Base-by-base conservation (phyloP, 2,888 invertebrate genomes). In the Drosophila eohydei region DNA sequence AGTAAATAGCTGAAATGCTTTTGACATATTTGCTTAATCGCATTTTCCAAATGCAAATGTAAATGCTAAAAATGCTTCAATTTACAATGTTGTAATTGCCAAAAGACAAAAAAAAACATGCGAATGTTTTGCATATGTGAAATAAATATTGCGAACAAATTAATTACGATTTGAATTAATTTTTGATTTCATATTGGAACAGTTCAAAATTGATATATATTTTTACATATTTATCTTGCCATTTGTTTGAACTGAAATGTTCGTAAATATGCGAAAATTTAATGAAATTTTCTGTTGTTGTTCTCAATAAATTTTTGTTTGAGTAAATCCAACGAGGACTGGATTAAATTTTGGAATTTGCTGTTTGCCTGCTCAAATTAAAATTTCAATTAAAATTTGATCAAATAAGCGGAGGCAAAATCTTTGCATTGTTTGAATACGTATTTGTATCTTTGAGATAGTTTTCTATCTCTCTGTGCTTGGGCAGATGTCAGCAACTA, bases 131-230 rank as follows among this genome's bases (percentile, higher is more conserved):
- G 26, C 55, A 46, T 59, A 44, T 52, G 38, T 50, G 48, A 34
- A 40, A 59, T 46, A 38, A 57, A 71, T 73, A 44, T 36, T 40
- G 48, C 34, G 64, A 52, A 71, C 77, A 76, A 78, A 83, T 81
- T 83, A 85, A 83, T 83, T 83, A 78, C 63, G 71, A 58, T 76
- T 86, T 78, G 73, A 85, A 85, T 85, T 86, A 88, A 86, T 86
- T 81, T 88, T 83, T 80, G 72, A 81, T 64, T 70, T 67, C 55
- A 7, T 43, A 66, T 62, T 71, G 71, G 62, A 50, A 62, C 44
- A 60, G 30, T 26, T 38, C 28, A 11, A n/a, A 26, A 38, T 51
- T 51, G 7, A 51, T 51, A 51, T 54, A 28, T 41, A 41, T 56
- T 56, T 32, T 63, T 44, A 21, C 16, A 44, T 68, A 64, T 75